Percentiles rank a stretch among this genome's conserved stretches.
These are phyloP conservation scores for Xestia xanthographa DNA, from an alignment of 2,888 invertebrate genomes.

Conservation along the genomic window DNA sequence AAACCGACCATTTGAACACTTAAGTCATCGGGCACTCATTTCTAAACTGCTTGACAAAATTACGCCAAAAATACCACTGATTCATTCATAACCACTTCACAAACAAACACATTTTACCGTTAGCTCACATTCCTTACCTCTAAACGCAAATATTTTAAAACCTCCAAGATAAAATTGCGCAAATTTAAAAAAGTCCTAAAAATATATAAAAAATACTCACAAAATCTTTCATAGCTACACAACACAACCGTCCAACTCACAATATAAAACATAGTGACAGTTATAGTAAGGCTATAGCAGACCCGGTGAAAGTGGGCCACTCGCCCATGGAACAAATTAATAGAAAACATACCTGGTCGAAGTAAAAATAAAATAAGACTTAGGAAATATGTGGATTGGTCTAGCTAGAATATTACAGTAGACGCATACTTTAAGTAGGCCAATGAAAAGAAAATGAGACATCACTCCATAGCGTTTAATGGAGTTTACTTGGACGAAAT, in stretches of 20 bases:
- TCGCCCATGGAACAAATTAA: slow-evolving; percentile 67
- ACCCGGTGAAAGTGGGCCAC: slow-evolving; percentile 80
- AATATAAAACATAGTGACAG: slow-evolving; percentile 66
- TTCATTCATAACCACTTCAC: slow-evolving; percentile 16
- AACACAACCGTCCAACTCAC: slow-evolving; percentile 60
- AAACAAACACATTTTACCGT: slow-evolving; percentile 13
- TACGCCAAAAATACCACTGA: neutral
- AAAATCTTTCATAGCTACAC: slow-evolving; percentile 72
- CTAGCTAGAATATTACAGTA: slow-evolving; percentile 20
- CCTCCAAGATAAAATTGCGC: neutral
- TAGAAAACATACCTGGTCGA: slow-evolving; percentile 52
- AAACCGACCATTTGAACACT: too few species aligned
- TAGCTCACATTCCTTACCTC: neutral
- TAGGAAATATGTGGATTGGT: slow-evolving; percentile 48
- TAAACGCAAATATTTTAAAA: neutral
- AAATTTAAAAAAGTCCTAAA: neutral
- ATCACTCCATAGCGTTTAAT: neutral
- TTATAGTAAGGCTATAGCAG: slow-evolving; percentile 67
- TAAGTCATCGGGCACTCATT: too few species aligned
- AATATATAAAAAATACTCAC: slow-evolving; percentile 68
- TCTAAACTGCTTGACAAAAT: too few species aligned
- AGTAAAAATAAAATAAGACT: slow-evolving; percentile 54
- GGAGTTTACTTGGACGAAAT: neutral
- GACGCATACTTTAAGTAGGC: slow-evolving; percentile 6
- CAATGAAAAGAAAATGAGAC: neutral